Percentiles rank a stretch among this genome's conserved stretches.
These are phyloP conservation scores for Zaprionus vittiger DNA, from an alignment of 1,140 invertebrate genomes.

Conservation along the genomic window DNA sequence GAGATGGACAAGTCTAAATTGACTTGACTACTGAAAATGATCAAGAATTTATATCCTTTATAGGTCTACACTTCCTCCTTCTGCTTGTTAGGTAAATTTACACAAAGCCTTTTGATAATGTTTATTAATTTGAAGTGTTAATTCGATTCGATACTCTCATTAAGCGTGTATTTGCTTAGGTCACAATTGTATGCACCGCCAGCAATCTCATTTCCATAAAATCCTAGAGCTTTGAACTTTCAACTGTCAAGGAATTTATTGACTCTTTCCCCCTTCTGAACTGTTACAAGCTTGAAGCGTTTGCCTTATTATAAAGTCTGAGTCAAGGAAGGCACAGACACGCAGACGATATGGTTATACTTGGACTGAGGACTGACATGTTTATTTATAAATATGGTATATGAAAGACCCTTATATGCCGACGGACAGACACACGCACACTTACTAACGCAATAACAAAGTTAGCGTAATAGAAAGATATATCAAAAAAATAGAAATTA, in stretches of 20 bases:
- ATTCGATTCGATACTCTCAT: background rate
- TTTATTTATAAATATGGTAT: conserved; percentile 35
- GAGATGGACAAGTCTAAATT: too few species aligned
- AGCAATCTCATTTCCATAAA: conserved; percentile 19
- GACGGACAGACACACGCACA: background rate
- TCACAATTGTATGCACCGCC: conserved; percentile 4
- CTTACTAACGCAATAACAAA: background rate
- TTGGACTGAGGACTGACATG: background rate
- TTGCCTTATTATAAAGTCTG: conserved; percentile 55
- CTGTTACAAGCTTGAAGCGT: background rate
- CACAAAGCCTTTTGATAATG: too few species aligned
- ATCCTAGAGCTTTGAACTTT: conserved; percentile 28
- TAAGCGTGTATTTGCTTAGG: too few species aligned
- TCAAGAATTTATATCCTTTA: too few species aligned
- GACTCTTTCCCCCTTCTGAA: background rate
- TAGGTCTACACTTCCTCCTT: too few species aligned
- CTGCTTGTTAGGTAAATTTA: too few species aligned
- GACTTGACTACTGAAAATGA: too few species aligned
- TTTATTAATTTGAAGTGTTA: too few species aligned
- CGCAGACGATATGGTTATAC: conserved; percentile 62
- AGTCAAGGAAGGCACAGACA: conserved; percentile 56
- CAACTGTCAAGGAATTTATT: conserved; percentile 6
- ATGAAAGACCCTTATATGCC: background rate
- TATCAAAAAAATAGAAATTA: too few species aligned
- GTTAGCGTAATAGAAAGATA: background rate